A percentile compares a stretch with the other conserved stretches of the same genome.
These are phyloP conservation scores for Armadillidium nasatum DNA, from an alignment of 1,140 invertebrate species.

Conservation along the genomic window DNA sequence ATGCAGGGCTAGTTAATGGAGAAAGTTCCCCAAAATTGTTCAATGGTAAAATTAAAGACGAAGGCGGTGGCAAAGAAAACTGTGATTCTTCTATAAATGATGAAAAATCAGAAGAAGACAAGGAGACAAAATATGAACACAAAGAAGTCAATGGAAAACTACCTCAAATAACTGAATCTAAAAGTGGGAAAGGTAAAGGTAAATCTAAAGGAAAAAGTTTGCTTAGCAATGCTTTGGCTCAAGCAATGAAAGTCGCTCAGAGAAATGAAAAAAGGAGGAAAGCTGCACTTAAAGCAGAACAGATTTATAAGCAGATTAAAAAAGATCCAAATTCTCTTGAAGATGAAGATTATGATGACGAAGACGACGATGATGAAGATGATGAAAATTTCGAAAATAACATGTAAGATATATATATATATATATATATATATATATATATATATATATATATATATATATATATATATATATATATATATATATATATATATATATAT, in stretches of 20 bases:
- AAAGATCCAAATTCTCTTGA: constrained; percentile 35
- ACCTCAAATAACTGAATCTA: constrained; percentile 20
- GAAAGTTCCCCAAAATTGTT: constrained; percentile 26
- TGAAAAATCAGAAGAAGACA: constrained; percentile 15
- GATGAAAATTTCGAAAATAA: constrained; percentile 48
- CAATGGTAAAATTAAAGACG: constrained; percentile 17
- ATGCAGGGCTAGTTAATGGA: not conserved
- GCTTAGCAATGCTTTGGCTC: constrained; percentile 36
- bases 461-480: no score
- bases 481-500: not conserved
- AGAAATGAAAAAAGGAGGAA: constrained; percentile 35
- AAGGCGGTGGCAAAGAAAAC: constrained; percentile 26
- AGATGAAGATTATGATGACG: constrained; percentile 53
- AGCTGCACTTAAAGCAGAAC: constrained; percentile 37
- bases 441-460: not conserved
- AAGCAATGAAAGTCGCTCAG: constrained; percentile 28
- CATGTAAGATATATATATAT: constrained; percentile 45
- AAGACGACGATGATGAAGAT: constrained; percentile 50
- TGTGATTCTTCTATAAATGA: no score
- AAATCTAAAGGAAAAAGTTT: constrained; percentile 33
- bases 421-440: not conserved
- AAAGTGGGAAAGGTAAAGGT: constrained; percentile 47
- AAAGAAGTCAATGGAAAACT: constrained; percentile 28
- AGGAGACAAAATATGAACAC: constrained; percentile 22
- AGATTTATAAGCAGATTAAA: constrained; percentile 47